These are phyloP conservation scores for Lydus trimaculatus DNA, from an alignment of 2,888 invertebrate species.

Conservation along the genomic window DNA sequence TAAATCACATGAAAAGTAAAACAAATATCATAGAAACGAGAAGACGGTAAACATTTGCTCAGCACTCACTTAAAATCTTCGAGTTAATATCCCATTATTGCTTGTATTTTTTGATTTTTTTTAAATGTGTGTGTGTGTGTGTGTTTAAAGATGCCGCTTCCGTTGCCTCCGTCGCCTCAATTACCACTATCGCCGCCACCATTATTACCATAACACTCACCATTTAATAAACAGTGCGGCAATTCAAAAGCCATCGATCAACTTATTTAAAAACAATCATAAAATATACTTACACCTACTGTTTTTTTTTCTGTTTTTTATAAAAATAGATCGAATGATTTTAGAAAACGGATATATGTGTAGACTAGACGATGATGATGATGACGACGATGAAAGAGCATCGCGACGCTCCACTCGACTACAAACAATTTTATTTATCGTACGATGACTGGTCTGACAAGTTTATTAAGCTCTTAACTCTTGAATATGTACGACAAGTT, in stretches of 20 bases:
- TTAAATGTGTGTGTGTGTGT: neutral
- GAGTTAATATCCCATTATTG: slow-evolving; percentile 43
- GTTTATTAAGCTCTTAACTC: slow-evolving; percentile 7
- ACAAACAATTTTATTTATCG: slow-evolving; percentile 1
- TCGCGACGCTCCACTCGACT: neutral
- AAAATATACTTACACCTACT: neutral
- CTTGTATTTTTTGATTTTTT: too few species aligned
- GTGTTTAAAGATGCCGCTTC: slow-evolving; percentile 27
- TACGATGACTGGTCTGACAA: slow-evolving; percentile 3
- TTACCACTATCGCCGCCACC: neutral
- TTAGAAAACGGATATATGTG: neutral
- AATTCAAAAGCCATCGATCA: neutral
- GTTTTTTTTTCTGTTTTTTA: too few species aligned
- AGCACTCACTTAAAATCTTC: slow-evolving; percentile 50
- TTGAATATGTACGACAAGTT: slow-evolving; percentile 8
- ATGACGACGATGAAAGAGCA: neutral
- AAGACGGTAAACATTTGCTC: slow-evolving; percentile 56
- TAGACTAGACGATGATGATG: neutral
- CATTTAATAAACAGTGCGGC: neutral
- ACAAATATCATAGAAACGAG: slow-evolving; percentile 45
- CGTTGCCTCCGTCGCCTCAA: neutral
- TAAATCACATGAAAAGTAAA: neutral
- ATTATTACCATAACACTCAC: neutral
- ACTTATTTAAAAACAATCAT: neutral
- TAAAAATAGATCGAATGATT: neutral